phyloP scores from a whole-genome alignment of 2,888 invertebrate species.

The Horisme vitalbata region DNA sequence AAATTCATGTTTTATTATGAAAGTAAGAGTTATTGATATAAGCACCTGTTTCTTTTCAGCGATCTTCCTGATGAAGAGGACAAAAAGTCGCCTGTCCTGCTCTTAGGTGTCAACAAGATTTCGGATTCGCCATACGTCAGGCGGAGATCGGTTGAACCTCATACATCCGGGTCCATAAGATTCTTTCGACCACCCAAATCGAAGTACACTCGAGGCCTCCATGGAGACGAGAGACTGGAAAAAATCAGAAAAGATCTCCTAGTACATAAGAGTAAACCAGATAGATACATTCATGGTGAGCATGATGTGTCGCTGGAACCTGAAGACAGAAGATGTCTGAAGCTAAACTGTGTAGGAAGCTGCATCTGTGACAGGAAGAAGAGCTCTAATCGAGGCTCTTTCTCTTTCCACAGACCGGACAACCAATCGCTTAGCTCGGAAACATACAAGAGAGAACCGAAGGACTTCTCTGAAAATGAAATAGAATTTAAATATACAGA shows the following conservation, averaged over 20 bases:
- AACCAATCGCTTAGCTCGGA: slow-evolving; percentile 62
- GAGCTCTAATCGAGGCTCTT: slow-evolving; percentile 68
- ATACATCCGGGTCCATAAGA: slow-evolving; percentile 67
- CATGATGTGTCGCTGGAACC: slow-evolving; percentile 64
- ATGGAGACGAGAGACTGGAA: slow-evolving; percentile 73
- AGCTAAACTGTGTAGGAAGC: slow-evolving; percentile 65
- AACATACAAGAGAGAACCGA: slow-evolving; percentile 51
- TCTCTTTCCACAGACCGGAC: slow-evolving; percentile 72
- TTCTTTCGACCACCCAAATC: slow-evolving; percentile 74
- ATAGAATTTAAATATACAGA: slow-evolving; percentile 78
- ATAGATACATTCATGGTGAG: slow-evolving; percentile 71
- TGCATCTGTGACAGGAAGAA: slow-evolving; percentile 71
- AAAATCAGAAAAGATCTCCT: slow-evolving; percentile 73
- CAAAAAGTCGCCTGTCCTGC: slow-evolving; percentile 82
- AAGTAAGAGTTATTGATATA: background rate
- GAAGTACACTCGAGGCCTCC: slow-evolving; percentile 71
- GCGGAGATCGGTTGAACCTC: slow-evolving; percentile 66
- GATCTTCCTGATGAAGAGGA: slow-evolving; percentile 85
- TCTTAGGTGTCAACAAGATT: slow-evolving; percentile 84
- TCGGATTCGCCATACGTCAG: slow-evolving; percentile 72
- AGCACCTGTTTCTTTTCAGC: slow-evolving; percentile 62
- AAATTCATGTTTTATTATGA: background rate
- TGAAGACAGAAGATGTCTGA: slow-evolving; percentile 58
- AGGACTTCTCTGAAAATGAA: slow-evolving; percentile 70
- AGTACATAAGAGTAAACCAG: slow-evolving; percentile 70